Conservation (phyloP, 1,140 invertebrate species). For the Contarinia nasturtii region DNA sequence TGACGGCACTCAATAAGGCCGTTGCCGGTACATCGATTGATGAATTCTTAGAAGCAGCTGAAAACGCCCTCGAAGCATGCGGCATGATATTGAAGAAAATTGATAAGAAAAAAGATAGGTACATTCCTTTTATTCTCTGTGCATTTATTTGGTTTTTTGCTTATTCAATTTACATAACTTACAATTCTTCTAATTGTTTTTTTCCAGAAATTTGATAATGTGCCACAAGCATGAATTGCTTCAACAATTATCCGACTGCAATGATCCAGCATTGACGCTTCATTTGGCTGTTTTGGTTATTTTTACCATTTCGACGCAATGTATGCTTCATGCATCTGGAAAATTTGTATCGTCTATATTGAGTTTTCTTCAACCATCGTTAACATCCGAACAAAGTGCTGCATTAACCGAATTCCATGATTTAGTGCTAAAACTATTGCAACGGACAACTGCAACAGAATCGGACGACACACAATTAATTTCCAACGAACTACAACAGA, state of each 20-base stretch:
- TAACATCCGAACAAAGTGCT: conserved; percentile 40
- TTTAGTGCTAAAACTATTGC: conserved; percentile 40
- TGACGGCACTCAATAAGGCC: conserved; percentile 40
- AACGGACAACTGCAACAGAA: conserved; percentile 12
- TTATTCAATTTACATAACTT: conserved; percentile 4
- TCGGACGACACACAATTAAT: conserved; percentile 22
- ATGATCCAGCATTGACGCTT: conserved; percentile 65
- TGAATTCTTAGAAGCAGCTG: conserved; percentile 54
- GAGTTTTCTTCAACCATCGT: conserved; percentile 42
- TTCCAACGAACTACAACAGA: conserved; percentile 14
- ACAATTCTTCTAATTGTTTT: conserved; percentile 3
- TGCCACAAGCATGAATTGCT: conserved; percentile 64
- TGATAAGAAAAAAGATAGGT: conserved; percentile 73
- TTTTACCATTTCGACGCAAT: conserved; percentile 61
- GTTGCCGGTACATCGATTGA: conserved; percentile 42
- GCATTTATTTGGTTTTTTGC: conserved; percentile 5
- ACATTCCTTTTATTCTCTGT: too few species aligned
- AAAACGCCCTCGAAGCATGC: conserved; percentile 48
- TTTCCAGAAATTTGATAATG: conserved; percentile 36
- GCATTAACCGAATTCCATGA: conserved; percentile 55
- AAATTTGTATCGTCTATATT: conserved; percentile 72
- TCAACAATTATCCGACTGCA: conserved; percentile 47
- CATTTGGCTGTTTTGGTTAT: conserved; percentile 64
- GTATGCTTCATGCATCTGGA: conserved; percentile 76
- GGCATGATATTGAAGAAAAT: conserved; percentile 73